phyloP scores from a whole-genome alignment of 2,888 invertebrate species.

The Thera obeliscata region DNA sequence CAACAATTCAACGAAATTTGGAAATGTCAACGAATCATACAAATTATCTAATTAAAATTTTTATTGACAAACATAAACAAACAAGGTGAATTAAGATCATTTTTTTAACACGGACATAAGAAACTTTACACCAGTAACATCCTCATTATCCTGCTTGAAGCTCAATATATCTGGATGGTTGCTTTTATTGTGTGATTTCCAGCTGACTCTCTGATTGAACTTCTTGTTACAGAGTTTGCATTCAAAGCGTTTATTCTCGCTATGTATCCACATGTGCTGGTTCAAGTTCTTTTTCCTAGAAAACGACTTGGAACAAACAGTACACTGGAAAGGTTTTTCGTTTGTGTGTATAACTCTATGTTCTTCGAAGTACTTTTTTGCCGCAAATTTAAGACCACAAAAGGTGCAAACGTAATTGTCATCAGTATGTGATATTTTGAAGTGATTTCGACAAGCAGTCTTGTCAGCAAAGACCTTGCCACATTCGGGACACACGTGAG shows the following conservation, averaged over 20 bases:
- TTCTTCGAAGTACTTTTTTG: slow-evolving; percentile 65
- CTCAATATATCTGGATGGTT: slow-evolving; percentile 68
- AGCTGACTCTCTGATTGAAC: slow-evolving; percentile 74
- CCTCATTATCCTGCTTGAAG: slow-evolving; percentile 56
- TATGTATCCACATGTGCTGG: slow-evolving; percentile 78
- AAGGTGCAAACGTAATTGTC: slow-evolving; percentile 71
- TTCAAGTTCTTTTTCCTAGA: slow-evolving; percentile 71
- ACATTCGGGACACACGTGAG: slow-evolving; percentile 67
- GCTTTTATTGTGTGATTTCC: slow-evolving; percentile 74
- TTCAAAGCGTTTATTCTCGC: slow-evolving; percentile 70
- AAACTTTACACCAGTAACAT: slow-evolving; percentile 55
- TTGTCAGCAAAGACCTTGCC: slow-evolving; percentile 60
- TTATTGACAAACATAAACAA: background rate
- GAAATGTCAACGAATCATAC: background rate
- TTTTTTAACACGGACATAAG: slow-evolving; percentile 56
- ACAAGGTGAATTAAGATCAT: slow-evolving; percentile 7
- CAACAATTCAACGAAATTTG: no score
- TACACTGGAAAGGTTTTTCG: slow-evolving; percentile 78
- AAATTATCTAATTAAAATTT: background rate
- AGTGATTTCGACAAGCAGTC: slow-evolving; percentile 57
- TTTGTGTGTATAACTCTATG: slow-evolving; percentile 82
- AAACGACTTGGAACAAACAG: slow-evolving; percentile 75
- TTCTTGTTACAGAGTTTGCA: slow-evolving; percentile 72
- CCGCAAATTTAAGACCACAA: slow-evolving; percentile 70
- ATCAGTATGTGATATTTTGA: slow-evolving; percentile 64